Evolutionary conservation across 2,888 invertebrate species (phyloP).

Genomic region (Tipula unca): DNA sequence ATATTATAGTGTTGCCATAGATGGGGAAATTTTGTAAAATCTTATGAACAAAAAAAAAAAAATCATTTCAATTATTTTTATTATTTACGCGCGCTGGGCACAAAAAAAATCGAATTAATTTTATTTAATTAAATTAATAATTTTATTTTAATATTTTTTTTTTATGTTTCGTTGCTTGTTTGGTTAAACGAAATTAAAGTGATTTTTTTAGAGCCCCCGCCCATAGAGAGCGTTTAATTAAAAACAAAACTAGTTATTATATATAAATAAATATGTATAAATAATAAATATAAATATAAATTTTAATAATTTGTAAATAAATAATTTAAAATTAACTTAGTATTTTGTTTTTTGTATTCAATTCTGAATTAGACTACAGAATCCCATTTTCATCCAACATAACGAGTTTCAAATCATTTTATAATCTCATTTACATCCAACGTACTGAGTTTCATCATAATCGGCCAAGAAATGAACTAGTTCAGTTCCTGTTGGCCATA

Average conservation of each 20-base stretch:
- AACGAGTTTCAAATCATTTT: too few species aligned
- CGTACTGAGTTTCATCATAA: too few species aligned
- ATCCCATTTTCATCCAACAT: too few species aligned
- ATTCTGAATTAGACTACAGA: too few species aligned
- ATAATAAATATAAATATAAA: too few species aligned
- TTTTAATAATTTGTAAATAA: constrained; percentile 4
- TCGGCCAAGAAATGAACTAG: too few species aligned
- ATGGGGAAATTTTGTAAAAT: background rate
- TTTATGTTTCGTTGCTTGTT: too few species aligned
- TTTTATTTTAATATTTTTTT: background rate
- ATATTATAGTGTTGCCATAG: background rate
- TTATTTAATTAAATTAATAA: background rate
- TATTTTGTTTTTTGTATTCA: too few species aligned
- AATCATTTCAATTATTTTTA: background rate
- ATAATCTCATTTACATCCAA: too few species aligned
- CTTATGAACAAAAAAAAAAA: background rate
- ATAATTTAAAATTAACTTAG: background rate
- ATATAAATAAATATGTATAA: background rate
- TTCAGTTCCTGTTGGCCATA: too few species aligned
- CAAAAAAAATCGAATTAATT: background rate
- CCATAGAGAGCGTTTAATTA: background rate
- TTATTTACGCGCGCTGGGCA: background rate
- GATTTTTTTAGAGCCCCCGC: background rate
- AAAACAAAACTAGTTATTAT: background rate
- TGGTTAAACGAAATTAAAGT: background rate